Conservation (phyloP, 2,797 vertebrate genomes). For the Acomys russatus region DNA sequence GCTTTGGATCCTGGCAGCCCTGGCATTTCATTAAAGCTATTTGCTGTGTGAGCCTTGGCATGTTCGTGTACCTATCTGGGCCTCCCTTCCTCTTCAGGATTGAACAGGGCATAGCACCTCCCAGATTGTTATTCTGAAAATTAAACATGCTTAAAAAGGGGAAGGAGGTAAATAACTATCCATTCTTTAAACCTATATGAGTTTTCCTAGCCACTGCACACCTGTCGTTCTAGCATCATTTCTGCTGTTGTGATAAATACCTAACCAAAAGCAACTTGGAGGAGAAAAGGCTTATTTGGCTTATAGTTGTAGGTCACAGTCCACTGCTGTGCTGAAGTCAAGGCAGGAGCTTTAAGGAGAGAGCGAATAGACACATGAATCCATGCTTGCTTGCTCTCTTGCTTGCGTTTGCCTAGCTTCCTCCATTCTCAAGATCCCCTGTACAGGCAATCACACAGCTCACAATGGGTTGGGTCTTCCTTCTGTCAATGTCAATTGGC, state of each 20-base stretch:
- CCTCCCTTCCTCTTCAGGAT: conserved; percentile 8
- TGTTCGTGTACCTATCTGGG: not conserved
- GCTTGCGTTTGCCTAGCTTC: not conserved
- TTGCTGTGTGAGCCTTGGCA: not conserved
- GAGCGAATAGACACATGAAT: not conserved
- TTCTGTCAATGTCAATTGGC: too few species aligned
- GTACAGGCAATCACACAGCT: too few species aligned
- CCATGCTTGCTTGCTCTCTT: not conserved
- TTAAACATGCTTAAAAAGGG: not conserved
- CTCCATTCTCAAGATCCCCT: not conserved
- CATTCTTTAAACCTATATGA: not conserved
- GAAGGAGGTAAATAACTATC: not conserved
- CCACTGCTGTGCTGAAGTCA: not conserved
- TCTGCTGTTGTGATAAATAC: not conserved
- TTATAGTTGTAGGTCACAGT: not conserved
- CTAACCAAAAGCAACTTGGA: not conserved
- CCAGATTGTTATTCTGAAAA: not conserved
- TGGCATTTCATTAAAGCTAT: not conserved
- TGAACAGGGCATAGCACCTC: not conserved
- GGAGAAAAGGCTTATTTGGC: not conserved
- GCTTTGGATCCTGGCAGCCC: not conserved
- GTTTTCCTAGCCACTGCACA: not conserved
- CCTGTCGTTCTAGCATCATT: not conserved
- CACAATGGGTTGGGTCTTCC: not conserved
- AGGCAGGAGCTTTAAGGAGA: not conserved